These are phyloP conservation scores for Chrysomallon squamiferum DNA, from an alignment of 1,140 invertebrate genomes.

Conservation along the genomic window DNA sequence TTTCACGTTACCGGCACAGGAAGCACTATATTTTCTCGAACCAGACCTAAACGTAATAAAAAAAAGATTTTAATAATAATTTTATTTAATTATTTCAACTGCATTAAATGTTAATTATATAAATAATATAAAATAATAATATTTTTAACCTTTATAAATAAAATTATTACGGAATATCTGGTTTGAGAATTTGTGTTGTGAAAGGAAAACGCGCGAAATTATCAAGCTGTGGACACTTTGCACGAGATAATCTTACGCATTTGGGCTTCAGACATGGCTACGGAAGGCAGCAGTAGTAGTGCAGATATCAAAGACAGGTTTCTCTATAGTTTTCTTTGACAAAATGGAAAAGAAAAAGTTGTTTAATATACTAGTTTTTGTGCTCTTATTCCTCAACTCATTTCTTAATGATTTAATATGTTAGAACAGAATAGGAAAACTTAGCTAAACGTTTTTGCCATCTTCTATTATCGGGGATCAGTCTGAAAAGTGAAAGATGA, in stretches of 20 bases:
- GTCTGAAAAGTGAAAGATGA: too few relatives aligned
- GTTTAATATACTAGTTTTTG: too few relatives aligned
- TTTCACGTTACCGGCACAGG: neutral
- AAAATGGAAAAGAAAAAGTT: slow-evolving; percentile 7
- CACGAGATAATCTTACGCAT: neutral
- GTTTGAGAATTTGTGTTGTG: neutral
- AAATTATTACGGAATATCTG: neutral
- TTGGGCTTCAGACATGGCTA: slow-evolving; percentile 4
- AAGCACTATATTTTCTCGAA: neutral
- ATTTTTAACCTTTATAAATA: neutral
- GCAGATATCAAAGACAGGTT: too few relatives aligned
- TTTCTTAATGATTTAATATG: too few relatives aligned
- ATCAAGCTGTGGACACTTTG: slow-evolving; percentile 2
- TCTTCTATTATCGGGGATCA: too few relatives aligned
- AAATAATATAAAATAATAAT: too few relatives aligned
- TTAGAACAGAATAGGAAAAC: too few relatives aligned
- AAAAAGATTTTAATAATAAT: too few relatives aligned
- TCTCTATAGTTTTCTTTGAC: neutral
- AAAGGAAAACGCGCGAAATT: slow-evolving; percentile 9
- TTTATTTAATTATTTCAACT: too few relatives aligned
- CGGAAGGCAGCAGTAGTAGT: neutral
- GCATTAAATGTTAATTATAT: neutral
- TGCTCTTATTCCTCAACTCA: too few relatives aligned
- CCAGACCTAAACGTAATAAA: too few relatives aligned
- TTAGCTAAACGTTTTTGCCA: too few relatives aligned